Evolutionary conservation across 2,797 vertebrate genomes (phyloP).

Genomic region (Syngnathus rostellatus): DNA sequence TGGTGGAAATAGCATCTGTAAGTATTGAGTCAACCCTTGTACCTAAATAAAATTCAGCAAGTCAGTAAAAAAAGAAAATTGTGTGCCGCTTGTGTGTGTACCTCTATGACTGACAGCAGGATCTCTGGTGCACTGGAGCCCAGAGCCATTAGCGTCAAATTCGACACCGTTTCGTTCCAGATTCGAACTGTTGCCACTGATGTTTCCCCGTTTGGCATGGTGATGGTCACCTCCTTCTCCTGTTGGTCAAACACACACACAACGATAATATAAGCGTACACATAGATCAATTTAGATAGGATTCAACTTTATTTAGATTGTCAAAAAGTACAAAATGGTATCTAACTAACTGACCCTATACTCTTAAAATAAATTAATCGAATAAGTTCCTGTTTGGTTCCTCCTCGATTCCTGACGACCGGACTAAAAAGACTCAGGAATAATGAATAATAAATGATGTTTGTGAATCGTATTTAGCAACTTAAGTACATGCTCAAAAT

Average conservation of each 20-base stretch:
- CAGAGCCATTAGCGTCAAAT: conserved; percentile 85
- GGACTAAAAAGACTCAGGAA: not conserved
- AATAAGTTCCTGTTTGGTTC: not conserved
- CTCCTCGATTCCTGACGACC: not conserved
- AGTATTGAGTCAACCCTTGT: no score
- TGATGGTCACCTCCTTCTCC: conserved; percentile 90
- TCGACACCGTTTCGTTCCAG: conserved; percentile 92
- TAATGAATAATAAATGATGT: conserved; percentile 1
- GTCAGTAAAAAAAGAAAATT: no score
- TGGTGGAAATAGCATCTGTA: not conserved
- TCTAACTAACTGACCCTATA: not conserved
- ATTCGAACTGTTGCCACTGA: conserved; percentile 73
- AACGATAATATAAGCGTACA: not conserved
- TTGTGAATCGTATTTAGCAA: not conserved
- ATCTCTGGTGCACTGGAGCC: conserved; percentile 89
- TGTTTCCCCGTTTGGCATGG: conserved; percentile 83
- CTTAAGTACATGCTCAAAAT: not conserved
- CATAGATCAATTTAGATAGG: not conserved
- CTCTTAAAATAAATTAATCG: not conserved
- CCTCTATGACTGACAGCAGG: conserved; percentile 86
- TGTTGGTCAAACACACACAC: conserved; percentile 46
- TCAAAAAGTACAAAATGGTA: not conserved
- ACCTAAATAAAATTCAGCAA: not conserved
- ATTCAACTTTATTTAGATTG: no score
- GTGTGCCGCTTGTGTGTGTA: conserved; percentile 34